Conservation (phyloP, 2,113 vertebrate genomes). For the Ceuthmochares aereus region DNA sequence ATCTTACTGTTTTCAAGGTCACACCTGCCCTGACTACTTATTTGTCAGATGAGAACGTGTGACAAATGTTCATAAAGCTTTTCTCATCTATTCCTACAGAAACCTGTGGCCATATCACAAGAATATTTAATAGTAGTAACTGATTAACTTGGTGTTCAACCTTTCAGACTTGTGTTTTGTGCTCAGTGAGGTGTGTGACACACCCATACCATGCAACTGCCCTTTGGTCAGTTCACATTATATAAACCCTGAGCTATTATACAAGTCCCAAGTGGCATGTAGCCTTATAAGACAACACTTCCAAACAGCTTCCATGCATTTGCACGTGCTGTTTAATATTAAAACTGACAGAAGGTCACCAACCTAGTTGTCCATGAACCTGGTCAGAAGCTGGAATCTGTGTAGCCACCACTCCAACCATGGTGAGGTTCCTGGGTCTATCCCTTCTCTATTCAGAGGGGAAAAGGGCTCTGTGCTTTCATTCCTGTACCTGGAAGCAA, state of each 20-base stretch:
- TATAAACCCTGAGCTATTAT: neutral
- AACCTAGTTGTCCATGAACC: neutral
- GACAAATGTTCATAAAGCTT: neutral
- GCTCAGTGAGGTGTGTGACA: neutral
- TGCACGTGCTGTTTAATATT: neutral
- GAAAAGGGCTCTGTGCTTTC: neutral
- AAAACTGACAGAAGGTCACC: neutral
- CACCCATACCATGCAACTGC: neutral
- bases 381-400: neutral
- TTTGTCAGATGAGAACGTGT: neutral
- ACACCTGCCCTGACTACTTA: neutral
- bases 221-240: neutral
- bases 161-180: neutral
- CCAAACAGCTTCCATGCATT: neutral
- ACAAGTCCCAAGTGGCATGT: accelerated
- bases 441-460: neutral
- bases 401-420: neutral
- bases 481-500: neutral
- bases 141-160: neutral
- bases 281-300: neutral
- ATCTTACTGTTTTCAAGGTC: neutral
- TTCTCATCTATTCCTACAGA: neutral
- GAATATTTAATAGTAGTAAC: neutral
- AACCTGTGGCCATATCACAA: neutral
- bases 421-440: neutral